Evolutionary conservation across 2,797 vertebrate genomes (phyloP), one percentile per base, ranked within the genome.

Genomic region (Philypnodon macrostomus): DNA sequence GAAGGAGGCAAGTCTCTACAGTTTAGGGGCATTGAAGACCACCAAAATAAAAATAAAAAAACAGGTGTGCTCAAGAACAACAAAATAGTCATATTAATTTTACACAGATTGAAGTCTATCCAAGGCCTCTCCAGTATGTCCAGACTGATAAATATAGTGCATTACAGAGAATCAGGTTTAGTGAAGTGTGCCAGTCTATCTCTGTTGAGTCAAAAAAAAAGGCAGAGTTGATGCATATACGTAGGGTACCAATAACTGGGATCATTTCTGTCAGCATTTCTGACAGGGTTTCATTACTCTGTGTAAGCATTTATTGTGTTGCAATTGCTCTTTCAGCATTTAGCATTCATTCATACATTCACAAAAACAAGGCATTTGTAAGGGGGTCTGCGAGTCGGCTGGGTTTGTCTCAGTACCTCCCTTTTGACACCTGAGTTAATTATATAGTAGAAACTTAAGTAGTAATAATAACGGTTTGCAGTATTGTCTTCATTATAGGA

Each of bases 61-160:
- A 39, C 6, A 5, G 4, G 4, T 38, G 18, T 21, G 12, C 26
- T 30, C 15, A 30, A 4, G 14, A 27, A 35, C 33, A 13, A 8
- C 7, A n/a, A 32, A 30, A 19, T 7, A 13, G 9, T 31, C 9
- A 7, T 13, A 31, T 19, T 30, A 2, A 32, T 32, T 46, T 19
- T 19, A 17, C 16, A 17, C 4, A 32, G 21, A 63, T 70, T 61
- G 23, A 65, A 59, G 30, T 69, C 68, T 55, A 63, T 66, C 57
- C 65, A 89, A 90, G 88, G 87, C 86, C 87, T 86, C 88, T 87
- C 70, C 75, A 84, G 82, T 74, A 84, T 63, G 53, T 79, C 64
- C 54, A 71, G 77, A 87, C 65, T 68, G 75, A 65, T 21, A 53
- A 67, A 67, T 71, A 72, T 85, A 87, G 88, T 88, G 86, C 86